A percentile compares a stretch with the other conserved stretches of the same genome.
phyloP scores from a whole-genome alignment of 2,797 vertebrate species.

The Oreonectes daqikongensis region DNA sequence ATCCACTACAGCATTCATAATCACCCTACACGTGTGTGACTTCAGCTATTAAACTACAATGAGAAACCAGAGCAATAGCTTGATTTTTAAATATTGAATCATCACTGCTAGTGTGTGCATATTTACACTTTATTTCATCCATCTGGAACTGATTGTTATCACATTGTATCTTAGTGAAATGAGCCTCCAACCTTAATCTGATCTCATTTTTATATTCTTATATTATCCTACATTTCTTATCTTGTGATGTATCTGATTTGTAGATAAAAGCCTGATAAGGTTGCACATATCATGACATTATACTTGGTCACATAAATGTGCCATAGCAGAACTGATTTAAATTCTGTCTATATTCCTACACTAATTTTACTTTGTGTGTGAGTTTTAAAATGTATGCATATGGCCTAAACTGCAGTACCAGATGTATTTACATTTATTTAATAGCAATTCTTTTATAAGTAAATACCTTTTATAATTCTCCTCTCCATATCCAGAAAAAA shows the following conservation, averaged over 20 bases:
- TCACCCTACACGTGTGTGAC: conserved; percentile 9
- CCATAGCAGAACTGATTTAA: background rate
- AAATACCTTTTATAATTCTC: background rate
- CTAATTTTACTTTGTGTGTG: background rate
- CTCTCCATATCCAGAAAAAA: background rate
- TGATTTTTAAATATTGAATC: conserved; percentile 25
- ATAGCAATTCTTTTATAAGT: no score
- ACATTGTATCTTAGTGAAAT: background rate
- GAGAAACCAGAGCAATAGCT: conserved; percentile 12
- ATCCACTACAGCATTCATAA: conserved; percentile 47
- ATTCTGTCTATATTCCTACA: no score
- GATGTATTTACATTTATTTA: background rate
- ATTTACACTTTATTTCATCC: background rate
- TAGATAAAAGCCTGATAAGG: no score
- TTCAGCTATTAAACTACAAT: conserved; percentile 1
- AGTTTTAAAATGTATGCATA: background rate
- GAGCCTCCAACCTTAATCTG: background rate
- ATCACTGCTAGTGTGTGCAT: background rate
- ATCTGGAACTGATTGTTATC: background rate
- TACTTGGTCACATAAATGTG: no score
- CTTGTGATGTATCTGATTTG: no score
- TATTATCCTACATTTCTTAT: no score
- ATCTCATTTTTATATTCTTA: no score
- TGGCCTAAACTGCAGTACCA: background rate
- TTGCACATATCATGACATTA: no score